phyloP scores from a whole-genome alignment of 2,113 vertebrate species.

The Erythrocebus patas region DNA sequence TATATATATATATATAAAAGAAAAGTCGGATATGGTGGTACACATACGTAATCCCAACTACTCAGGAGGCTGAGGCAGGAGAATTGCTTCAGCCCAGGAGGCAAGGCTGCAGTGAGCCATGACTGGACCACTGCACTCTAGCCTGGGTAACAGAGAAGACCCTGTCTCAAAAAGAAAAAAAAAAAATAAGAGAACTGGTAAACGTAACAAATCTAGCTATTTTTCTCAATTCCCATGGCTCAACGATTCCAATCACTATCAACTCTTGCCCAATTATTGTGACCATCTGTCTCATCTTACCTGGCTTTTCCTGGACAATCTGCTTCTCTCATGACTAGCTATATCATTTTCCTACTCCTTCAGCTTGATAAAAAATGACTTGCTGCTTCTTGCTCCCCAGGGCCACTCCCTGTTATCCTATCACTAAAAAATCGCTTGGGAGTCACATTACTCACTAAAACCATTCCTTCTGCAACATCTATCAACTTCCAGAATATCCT shows the following conservation, averaged over 20 bases:
- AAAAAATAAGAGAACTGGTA: background rate
- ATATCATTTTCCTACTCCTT: background rate
- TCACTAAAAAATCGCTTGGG: slow-evolving; percentile 8
- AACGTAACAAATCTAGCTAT: slow-evolving; percentile 21
- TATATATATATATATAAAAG: too few relatives aligned
- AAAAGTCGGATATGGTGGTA: too few relatives aligned
- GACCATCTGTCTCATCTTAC: background rate
- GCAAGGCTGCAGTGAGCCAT: too few relatives aligned
- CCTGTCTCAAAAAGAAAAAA: too few relatives aligned
- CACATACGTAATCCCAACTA: too few relatives aligned
- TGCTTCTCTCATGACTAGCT: background rate
- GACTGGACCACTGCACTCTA: too few relatives aligned
- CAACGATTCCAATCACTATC: background rate
- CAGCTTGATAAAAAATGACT: background rate
- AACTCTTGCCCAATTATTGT: background rate
- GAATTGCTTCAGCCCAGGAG: too few relatives aligned
- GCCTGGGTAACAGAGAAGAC: too few relatives aligned
- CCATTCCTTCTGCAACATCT: background rate
- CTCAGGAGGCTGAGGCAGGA: too few relatives aligned
- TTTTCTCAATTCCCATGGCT: background rate
- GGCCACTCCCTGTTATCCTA: background rate
- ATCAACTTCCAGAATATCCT: background rate
- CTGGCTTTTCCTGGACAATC: background rate
- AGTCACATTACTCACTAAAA: background rate
- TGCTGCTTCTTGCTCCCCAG: background rate